Evolutionary conservation across 2,888 invertebrate species (phyloP).

Genomic region (Chloroclysta siterata): DNA sequence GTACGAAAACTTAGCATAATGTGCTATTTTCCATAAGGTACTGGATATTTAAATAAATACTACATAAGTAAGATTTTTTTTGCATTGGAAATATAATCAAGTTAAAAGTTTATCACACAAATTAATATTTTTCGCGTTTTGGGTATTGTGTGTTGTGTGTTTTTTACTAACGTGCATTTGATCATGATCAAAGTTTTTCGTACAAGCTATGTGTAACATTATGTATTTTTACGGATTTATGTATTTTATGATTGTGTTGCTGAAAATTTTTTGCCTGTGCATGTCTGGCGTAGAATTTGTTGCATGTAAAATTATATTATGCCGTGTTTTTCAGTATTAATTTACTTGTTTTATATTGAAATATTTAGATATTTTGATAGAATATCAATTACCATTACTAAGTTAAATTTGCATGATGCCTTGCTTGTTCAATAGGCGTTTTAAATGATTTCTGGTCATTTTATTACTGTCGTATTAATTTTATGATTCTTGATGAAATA

Average conservation of each 20-base stretch:
- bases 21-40: slow-evolving; percentile 42
- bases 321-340: too few relatives aligned
- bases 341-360: too few relatives aligned
- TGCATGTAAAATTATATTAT: slow-evolving; percentile 1
- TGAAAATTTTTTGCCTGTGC: slow-evolving; percentile 3
- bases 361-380: too few relatives aligned
- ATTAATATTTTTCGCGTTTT: slow-evolving; percentile 8
- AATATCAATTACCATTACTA: not conserved
- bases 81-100: not conserved
- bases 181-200: slow-evolving; percentile 19
- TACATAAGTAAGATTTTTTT: slow-evolving; percentile 14
- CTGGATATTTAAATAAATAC: slow-evolving; percentile 29
- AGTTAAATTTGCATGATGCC: not conserved
- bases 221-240: not conserved
- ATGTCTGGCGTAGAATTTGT: slow-evolving; percentile 8
- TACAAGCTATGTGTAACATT: slow-evolving; percentile 1
- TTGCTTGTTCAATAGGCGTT: not conserved
- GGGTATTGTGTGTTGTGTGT: slow-evolving; percentile 5
- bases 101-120: slow-evolving; percentile 6
- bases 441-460: not conserved
- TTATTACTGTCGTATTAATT: too few relatives aligned
- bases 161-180: slow-evolving; percentile 23
- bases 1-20: slow-evolving; percentile 28
- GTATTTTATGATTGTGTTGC: slow-evolving; percentile 4
- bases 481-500: not conserved